Conservation (phyloP, 2,113 vertebrate genomes). For the Indicator maculatus region DNA sequence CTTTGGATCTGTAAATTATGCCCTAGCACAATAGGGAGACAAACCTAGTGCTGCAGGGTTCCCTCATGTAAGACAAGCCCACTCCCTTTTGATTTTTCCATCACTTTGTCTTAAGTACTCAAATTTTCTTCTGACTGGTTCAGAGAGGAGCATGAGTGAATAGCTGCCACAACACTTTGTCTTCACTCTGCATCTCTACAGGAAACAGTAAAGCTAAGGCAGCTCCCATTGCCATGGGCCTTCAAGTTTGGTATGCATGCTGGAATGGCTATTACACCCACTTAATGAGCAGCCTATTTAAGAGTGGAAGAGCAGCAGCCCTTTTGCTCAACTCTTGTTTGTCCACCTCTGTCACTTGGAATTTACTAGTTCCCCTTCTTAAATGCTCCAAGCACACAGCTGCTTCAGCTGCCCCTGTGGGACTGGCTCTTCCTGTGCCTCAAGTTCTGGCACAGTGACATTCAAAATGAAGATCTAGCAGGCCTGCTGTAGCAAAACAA, state of each 20-base stretch:
- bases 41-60: background rate
- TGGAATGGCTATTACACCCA: conserved; percentile 46
- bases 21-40: background rate
- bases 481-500: background rate
- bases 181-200: background rate
- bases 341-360: background rate
- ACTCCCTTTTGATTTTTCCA: background rate
- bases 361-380: background rate
- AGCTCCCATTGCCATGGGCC: conserved; percentile 25
- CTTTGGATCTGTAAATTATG: conserved; percentile 50
- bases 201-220: conserved; percentile 8
- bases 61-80: background rate
- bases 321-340: conserved; percentile 7
- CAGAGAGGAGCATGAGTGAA: background rate
- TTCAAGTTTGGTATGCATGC: conserved; percentile 22
- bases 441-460: background rate
- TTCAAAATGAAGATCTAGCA: conserved; percentile 1
- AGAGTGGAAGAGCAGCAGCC: background rate
- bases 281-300: background rate
- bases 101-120: background rate
- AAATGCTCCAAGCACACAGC: background rate
- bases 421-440: background rate
- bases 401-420: background rate
- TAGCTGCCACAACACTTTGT: background rate
- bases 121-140: background rate